Evolutionary conservation across 2,888 invertebrate species (phyloP).

Genomic region (Microctonus hyperodae): DNA sequence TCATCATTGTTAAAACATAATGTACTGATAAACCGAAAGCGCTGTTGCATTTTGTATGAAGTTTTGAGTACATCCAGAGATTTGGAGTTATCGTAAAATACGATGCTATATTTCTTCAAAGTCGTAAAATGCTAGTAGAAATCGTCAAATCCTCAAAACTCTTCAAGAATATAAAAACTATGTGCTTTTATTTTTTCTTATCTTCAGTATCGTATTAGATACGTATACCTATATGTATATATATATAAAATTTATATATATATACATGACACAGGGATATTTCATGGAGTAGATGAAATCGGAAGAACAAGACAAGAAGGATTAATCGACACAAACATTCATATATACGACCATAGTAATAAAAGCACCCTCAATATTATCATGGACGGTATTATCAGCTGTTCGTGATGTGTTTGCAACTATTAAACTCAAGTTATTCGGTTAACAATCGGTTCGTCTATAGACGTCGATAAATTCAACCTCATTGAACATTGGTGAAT

Average conservation of each 20-base stretch:
- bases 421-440: slow-evolving; percentile 27
- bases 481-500: slow-evolving; percentile 22
- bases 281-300: background rate
- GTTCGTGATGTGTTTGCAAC: slow-evolving; percentile 9
- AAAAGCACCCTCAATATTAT: slow-evolving; percentile 13
- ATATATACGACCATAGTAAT: slow-evolving; percentile 12
- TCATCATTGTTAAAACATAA: background rate
- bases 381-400: slow-evolving; percentile 24
- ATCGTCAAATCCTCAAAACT: slow-evolving; percentile 14
- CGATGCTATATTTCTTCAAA: background rate
- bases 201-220: background rate
- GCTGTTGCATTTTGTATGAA: slow-evolving; percentile 39
- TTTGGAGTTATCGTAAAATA: slow-evolving; percentile 22
- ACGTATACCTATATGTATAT: too few species aligned
- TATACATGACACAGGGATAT: background rate
- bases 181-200: background rate
- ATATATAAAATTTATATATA: background rate
- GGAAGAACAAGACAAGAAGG: background rate
- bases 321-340: slow-evolving; percentile 16
- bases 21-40: slow-evolving; percentile 12
- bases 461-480: slow-evolving; percentile 36
- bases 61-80: slow-evolving; percentile 21
- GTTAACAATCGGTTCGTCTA: slow-evolving; percentile 10
- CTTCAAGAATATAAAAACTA: background rate
- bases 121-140: slow-evolving; percentile 12